Base-by-base conservation (phyloP, 2,113 vertebrate species). In the Boulengerochromis microlepis region DNA sequence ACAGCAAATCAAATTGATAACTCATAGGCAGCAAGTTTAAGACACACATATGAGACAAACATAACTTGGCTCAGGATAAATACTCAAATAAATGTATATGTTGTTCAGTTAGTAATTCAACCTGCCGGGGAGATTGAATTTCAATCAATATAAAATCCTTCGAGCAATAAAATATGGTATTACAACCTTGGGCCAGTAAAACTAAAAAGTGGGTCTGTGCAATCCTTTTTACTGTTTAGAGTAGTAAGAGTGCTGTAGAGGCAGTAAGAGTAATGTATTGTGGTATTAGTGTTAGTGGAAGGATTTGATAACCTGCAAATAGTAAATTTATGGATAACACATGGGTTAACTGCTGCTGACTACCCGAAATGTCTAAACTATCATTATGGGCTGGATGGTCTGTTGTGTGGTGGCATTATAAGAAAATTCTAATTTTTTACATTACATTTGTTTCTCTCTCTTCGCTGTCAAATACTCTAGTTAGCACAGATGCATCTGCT, bases 161-260 rank as follows among this genome's bases (percentile, higher is more conserved):
- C 2, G 3, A n/a, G 45, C 26, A 0, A 78, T 78, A 78, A 31
- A 50, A 78, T 31, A 2, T 0, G 1, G 45, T 50, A 13, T 50
- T 50, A 50, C 45, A 50, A 52, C 16, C 6, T 8, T 78, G 26
- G 16, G 42, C 3, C 24, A 1, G 16, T 4, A 78, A 6, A 78
- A 13, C 26, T n/a, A 50, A 50, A 78, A 45, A 26, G 40, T 71
- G 66, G 7, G 12, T 16, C 38, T 45, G 38, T 74, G 22, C 22
- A 10, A 0, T 26, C 66, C 66, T 19, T 5, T 15, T 12, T n/a
- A 50, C 22, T 31, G 45, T 2, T 50, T 31, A 47, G 16, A 50
- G 10, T 50, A 31, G 15, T 76, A 19, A 16, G 10, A 50, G 10
- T 0, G 9, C 24, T 76, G 15, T 8, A 78, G 24, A 31, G 6